Evolutionary conservation across 2,113 vertebrate species (phyloP).

Genomic region (Saccopteryx bilineata): DNA sequence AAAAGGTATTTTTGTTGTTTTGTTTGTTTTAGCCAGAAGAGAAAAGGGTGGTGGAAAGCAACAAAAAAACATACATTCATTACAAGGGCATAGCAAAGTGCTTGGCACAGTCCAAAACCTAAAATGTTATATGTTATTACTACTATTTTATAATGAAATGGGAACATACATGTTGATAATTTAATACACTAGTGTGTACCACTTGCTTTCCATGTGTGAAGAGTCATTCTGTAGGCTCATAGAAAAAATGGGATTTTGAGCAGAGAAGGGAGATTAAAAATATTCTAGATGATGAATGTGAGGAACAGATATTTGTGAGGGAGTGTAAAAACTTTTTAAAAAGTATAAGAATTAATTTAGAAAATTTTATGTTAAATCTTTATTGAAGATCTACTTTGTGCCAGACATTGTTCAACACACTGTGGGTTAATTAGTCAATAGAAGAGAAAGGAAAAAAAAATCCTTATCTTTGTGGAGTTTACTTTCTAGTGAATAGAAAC

Average conservation of each 20-base stretch:
- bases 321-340: background rate
- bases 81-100: background rate
- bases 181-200: background rate
- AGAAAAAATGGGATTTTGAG: background rate
- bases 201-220: background rate
- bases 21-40: background rate
- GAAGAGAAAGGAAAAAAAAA: background rate
- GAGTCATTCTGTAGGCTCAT: background rate
- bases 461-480: background rate
- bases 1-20: background rate
- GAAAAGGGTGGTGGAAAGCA: background rate
- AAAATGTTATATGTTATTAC: background rate
- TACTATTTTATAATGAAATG: slow-evolving; percentile 2
- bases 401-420: background rate
- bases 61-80: background rate
- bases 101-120: background rate
- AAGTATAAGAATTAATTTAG: background rate
- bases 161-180: background rate
- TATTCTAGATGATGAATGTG: background rate
- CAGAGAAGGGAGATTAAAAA: background rate
- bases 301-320: background rate
- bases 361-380: background rate
- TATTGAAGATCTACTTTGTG: background rate
- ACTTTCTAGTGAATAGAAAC: background rate
- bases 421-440: background rate